Evolutionary conservation across 2,888 invertebrate species (phyloP).

Genomic region (Seira musarum): DNA sequence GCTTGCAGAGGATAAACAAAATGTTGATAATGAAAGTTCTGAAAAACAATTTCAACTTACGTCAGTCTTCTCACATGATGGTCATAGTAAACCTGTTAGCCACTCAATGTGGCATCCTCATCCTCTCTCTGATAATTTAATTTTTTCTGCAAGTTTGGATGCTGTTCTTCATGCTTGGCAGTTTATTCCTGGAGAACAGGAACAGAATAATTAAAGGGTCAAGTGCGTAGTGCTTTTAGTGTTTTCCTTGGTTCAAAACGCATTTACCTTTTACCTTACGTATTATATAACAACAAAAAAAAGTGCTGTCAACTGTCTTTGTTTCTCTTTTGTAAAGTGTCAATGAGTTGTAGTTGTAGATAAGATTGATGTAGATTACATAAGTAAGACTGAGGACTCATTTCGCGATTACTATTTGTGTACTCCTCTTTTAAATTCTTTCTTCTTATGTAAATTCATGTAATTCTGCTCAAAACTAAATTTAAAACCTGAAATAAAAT

Average conservation of each 20-base stretch:
- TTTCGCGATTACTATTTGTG: too few species aligned
- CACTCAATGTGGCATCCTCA: constrained; percentile 65
- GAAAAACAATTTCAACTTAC: constrained; percentile 34
- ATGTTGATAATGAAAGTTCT: constrained; percentile 5
- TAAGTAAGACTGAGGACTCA: too few species aligned
- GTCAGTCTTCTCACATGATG: constrained; percentile 67
- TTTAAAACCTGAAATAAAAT: too few species aligned
- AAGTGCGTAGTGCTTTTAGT: neutral
- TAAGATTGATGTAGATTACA: too few species aligned
- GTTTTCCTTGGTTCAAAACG: too few species aligned
- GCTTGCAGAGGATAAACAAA: neutral
- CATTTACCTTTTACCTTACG: too few species aligned
- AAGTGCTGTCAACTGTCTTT: neutral
- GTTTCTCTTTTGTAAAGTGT: neutral
- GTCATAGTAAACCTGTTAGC: constrained; percentile 66
- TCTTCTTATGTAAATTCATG: too few species aligned
- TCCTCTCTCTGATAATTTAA: constrained; percentile 54
- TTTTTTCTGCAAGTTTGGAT: constrained; percentile 66
- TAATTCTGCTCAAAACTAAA: too few species aligned
- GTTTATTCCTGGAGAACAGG: constrained; percentile 48
- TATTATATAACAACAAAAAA: neutral
- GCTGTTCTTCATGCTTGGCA: constrained; percentile 69
- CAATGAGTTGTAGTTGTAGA: too few species aligned
- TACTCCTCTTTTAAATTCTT: too few species aligned
- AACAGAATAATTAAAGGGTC: too few species aligned